Evolutionary conservation across 1,140 invertebrate species (phyloP), one percentile per base, ranked within the genome.

Genomic region (Ceratina australensis): DNA sequence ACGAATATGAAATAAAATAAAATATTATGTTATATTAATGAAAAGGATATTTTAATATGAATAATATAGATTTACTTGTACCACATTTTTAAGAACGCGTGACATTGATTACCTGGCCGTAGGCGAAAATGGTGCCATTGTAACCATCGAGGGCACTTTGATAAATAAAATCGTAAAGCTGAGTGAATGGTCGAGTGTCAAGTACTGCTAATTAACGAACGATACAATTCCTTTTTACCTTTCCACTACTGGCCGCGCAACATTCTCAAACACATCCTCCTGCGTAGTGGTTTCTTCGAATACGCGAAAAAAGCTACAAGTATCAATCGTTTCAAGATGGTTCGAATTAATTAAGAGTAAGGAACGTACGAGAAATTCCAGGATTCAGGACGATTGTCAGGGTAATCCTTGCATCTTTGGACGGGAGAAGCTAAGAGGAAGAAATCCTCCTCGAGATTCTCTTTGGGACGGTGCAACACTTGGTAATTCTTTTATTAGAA

Each of bases 51-150:
- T 42, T 42, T 42, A 10, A 42, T 42, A 42, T 10, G n/a, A 42
- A 42, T 42, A 42, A 42, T 42, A n/a, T n/a, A n/a, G 33, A 42
- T 42, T 42, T 42, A 0, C 33, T 42, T 42, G 33, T 2, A 4
- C n/a, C 54, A 47, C 56, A 26, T 42, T 42, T 42, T 42, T 42
- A 10, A 10, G 33, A 42, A 42, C 15, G 24, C 47, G 76, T 74
- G 59, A 47, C 33, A 54, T 28, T 20, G 75, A 68, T 85, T 89
- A 93, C 92, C 92, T 97, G 96, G 49, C 96, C 96, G 87, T 97
- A 97, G 0, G 96, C 96, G 93, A 97, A 97, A 76, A 97, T 96
- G n/a, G 96, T 96, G 66, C 96, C 96, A 92, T 97, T 97, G 92
- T 95, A 96, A 2, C 96, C 96, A 85, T 93, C 92, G 13, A 97